Percentiles rank a stretch among this genome's conserved stretches.
Evolutionary conservation across 30 jellyfish, hydroid and myxozoan species (phyloP).

Genomic region (Phacellophora camtschatica): DNA sequence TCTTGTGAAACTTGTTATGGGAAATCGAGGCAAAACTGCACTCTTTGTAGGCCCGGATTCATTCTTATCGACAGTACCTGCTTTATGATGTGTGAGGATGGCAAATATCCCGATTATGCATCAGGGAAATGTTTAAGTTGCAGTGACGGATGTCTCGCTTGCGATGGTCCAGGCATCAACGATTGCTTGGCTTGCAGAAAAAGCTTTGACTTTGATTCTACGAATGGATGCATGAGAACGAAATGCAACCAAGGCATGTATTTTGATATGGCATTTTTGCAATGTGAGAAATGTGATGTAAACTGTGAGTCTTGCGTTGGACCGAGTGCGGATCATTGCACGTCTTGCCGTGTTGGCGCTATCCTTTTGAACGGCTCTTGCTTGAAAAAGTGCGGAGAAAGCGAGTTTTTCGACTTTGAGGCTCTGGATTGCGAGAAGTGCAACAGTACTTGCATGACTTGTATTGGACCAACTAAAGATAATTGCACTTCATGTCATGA

Average conservation of each 20-base stretch:
- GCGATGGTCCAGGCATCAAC: constrained; percentile 56
- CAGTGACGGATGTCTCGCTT: constrained; percentile 56
- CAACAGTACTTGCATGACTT: constrained; percentile 46
- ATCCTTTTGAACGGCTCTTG: constrained; percentile 45
- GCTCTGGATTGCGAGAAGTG: constrained; percentile 59
- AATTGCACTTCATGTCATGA: constrained; percentile 51
- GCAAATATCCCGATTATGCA: constrained; percentile 44
- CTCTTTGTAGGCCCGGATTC: constrained; percentile 63
- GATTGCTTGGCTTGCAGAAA: constrained; percentile 56
- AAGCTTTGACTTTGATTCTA: constrained; percentile 23
- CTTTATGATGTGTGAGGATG: constrained; percentile 46
- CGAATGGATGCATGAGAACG: constrained; percentile 41
- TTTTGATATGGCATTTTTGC: constrained; percentile 8
- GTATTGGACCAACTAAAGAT: constrained; percentile 26
- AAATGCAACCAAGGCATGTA: constrained; percentile 46
- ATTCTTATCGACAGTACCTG: constrained; percentile 65
- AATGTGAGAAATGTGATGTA: constrained; percentile 58
- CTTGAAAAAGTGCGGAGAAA: constrained; percentile 36
- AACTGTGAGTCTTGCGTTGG: constrained; percentile 82
- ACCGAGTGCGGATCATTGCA: constrained; percentile 19
- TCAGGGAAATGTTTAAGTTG: constrained; percentile 72
- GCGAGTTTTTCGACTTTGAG: constrained; percentile 13
- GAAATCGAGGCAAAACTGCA: constrained; percentile 69
- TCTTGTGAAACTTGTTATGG: constrained; percentile 93
- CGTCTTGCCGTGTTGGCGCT: constrained; percentile 27